Conservation (phyloP, 1,140 invertebrate genomes). For the Pristionchus pacificus region DNA sequence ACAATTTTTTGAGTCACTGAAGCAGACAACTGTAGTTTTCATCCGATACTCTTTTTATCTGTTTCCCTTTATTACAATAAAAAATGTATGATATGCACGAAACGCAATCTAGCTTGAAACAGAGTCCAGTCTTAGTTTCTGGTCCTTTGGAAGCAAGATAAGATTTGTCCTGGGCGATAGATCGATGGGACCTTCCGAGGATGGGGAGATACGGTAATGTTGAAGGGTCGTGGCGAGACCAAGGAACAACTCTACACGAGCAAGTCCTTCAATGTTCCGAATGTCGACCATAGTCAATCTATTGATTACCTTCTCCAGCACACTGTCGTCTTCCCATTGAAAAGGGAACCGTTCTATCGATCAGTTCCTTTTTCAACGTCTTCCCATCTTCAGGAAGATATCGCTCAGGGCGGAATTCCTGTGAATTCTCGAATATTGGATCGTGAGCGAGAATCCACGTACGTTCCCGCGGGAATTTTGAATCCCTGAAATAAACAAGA, state of each 20-base stretch:
- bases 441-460: slow-evolving; percentile 9
- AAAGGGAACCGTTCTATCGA: slow-evolving; percentile 19
- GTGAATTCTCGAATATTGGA: slow-evolving; percentile 5
- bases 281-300: not conserved
- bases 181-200: not conserved
- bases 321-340: slow-evolving; percentile 22
- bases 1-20: too few species aligned
- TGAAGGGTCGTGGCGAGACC: not conserved
- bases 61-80: too few species aligned
- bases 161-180: not conserved
- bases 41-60: too few species aligned
- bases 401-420: slow-evolving; percentile 10
- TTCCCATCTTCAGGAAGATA: slow-evolving; percentile 9
- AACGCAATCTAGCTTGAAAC: too few species aligned
- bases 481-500: too few species aligned
- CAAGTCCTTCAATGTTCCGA: not conserved
- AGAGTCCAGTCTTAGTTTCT: not conserved
- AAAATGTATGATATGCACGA: too few species aligned
- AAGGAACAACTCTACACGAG: not conserved
- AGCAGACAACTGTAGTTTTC: too few species aligned
- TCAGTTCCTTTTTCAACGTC: slow-evolving; percentile 13
- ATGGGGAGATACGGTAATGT: not conserved
- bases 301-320: slow-evolving; percentile 17
- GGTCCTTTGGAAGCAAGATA: not conserved
- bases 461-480: not conserved